These are phyloP conservation scores for Calliphora vomitoria DNA, from an alignment of 2,888 invertebrate genomes.

Conservation along the genomic window DNA sequence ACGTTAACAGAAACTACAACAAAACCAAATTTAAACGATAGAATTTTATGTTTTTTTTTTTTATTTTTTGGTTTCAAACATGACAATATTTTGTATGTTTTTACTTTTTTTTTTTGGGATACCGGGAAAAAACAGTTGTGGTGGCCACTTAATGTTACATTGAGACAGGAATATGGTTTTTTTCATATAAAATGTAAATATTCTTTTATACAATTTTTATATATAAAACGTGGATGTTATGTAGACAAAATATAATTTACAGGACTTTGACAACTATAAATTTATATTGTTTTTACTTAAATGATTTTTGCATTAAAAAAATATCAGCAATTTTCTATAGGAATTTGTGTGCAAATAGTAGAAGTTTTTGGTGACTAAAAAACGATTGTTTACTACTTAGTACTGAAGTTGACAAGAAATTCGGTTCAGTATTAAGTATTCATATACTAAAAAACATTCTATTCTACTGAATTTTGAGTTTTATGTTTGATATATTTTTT, in stretches of 20 bases:
- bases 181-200: constrained; percentile 54
- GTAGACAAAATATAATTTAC: constrained; percentile 41
- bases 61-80: too few species aligned
- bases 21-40: constrained; percentile 51
- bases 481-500: too few species aligned
- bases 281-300: constrained; percentile 62
- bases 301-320: constrained; percentile 38
- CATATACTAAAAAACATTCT: too few species aligned
- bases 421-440: too few species aligned
- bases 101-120: constrained; percentile 1
- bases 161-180: constrained; percentile 71
- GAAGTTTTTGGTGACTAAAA: background rate
- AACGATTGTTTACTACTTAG: too few species aligned
- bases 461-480: too few species aligned
- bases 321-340: constrained; percentile 30
- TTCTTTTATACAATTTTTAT: background rate
- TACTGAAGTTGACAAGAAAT: too few species aligned
- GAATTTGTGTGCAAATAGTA: background rate
- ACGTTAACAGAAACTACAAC: constrained; percentile 15
- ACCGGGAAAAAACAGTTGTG: constrained; percentile 46
- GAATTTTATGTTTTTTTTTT: constrained; percentile 52
- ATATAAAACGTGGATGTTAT: constrained; percentile 20
- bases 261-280: constrained; percentile 43
- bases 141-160: constrained; percentile 74
- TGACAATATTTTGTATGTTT: constrained; percentile 46